Base-by-base conservation (phyloP, 2,888 invertebrate genomes). In the Platycnemis pennipes region DNA sequence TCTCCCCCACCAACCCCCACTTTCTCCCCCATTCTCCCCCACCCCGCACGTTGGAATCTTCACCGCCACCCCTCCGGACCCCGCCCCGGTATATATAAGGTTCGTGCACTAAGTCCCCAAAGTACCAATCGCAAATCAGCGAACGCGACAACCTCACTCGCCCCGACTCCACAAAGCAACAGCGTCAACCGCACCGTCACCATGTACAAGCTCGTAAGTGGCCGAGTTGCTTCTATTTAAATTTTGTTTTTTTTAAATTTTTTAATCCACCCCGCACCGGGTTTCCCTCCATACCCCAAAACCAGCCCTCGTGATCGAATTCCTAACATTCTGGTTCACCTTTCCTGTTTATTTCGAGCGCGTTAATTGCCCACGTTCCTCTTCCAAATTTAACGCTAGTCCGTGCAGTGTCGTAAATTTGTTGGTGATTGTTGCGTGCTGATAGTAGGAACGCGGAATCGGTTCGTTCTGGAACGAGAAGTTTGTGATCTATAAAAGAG, bases 121-220 rank as follows among this genome's bases (percentile, higher is more conserved):
- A 91, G 91, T 44, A 91, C 44, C 91, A 63, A 56, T 91, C 69
- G 91, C 63, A 63, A 42, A 63, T 63, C 63, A 91, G 91, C 56
- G 91, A 63, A 44, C 56, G 37, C 8, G 37, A 37, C 53, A 63
- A 26, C 31, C n/a, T 88, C 89, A 13, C 45, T 44, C 88, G 19
- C 45, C n/a, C 16, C 88, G 13, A 3, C 56, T 26, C 11, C 44
- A 63, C 42, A 91, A 37, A 49, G 49, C 13, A 69, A n/a, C 91
- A 56, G 37, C 63, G 63, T n/a, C 49, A 53, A 42, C 42, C 91
- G n/a, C 91, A 56, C 42, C 56, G 42, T 63, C 91, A 69, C 63
- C 91, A 91, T 91, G 91, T 91, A 69, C 91, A 91, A 91, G 91
- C 91, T 91, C 91, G 91, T 91, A 69, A 91, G 91, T 91, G 3